Evolutionary conservation across 2,797 vertebrate genomes (phyloP), one percentile per base, ranked within the genome.

Genomic region (Premnoplex brunnescens): DNA sequence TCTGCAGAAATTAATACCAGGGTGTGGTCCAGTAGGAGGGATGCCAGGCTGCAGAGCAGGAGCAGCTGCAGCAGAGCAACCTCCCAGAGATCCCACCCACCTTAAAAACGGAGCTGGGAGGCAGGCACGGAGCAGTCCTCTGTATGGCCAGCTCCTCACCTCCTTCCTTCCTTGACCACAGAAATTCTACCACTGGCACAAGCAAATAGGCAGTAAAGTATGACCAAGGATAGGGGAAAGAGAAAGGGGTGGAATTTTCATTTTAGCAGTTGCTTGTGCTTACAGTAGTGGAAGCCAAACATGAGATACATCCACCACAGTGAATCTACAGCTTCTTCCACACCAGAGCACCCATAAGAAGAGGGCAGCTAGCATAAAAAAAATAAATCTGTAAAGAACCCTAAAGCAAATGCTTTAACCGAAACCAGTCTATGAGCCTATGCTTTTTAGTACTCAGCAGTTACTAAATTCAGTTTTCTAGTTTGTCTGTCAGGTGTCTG

Each of bases 61-160:
- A 75, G 69, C 41, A 59, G 19, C 11, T 59, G 34, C 1, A 0
- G 37, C 23, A 62, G 27, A 66, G 21, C 3, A 3, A 48, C 32
- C 10, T 59, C 46, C 36, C 22, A 49, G 43, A 13, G 49, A 77
- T 55, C 19, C 24, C 23, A 60, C 8, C 26, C 6, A 3, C 37
- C 36, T n/a, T 39, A 62, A 59, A 34, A 55, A 36, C 0, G 0
- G 39, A 76, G 3, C 30, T 28, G 36, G 59, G 43, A 76, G 7
- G 14, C 0, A 3, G 66, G 54, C 18, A 69, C 16, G 32, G 37
- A 64, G 41, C 37, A 64, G n/a, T 10, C 51, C 26, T 44, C 49
- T 64, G 28, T 19, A 23, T 0, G 1, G 22, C 12, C 73, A 81
- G 46, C 16, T 78, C 62, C 34, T 64, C 9, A 32, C 20, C 67